These are phyloP conservation scores for Bombyx mori DNA, from an alignment of 1,140 invertebrate genomes.

Conservation along the genomic window DNA sequence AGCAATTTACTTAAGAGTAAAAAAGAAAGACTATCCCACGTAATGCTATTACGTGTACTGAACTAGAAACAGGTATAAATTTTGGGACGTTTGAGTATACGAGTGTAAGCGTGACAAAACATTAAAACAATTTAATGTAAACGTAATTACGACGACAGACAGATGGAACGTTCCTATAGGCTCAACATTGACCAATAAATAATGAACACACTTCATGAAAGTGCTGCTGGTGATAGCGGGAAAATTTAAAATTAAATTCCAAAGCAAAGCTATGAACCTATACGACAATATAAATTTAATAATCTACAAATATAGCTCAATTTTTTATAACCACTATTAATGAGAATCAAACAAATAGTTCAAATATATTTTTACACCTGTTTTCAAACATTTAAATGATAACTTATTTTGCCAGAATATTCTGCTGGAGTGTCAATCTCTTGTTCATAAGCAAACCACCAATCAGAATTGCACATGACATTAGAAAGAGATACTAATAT, in stretches of 20 bases:
- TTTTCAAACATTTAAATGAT: too few species aligned
- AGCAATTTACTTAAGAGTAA: slow-evolving; percentile 11
- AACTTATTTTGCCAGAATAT: too few species aligned
- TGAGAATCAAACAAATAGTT: too few species aligned
- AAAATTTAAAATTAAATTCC: slow-evolving; percentile 15
- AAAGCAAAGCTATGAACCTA: slow-evolving; percentile 8
- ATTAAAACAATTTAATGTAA: not conserved
- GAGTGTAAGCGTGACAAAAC: not conserved
- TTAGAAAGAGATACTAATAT: slow-evolving; percentile 36
- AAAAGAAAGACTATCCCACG: slow-evolving; percentile 23
- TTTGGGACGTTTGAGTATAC: not conserved
- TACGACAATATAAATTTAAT: not conserved
- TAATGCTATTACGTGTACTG: slow-evolving; percentile 12
- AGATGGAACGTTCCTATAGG: slow-evolving; percentile 74
- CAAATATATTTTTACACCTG: too few species aligned
- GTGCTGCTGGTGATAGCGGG: slow-evolving; percentile 24
- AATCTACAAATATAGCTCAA: too few species aligned
- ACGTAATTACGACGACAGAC: slow-evolving; percentile 66
- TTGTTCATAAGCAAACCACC: slow-evolving; percentile 12
- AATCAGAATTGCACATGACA: slow-evolving; percentile 46
- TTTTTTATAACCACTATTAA: too few species aligned
- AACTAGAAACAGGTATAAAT: not conserved
- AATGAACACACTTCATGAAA: slow-evolving; percentile 53
- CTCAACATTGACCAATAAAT: slow-evolving; percentile 41
- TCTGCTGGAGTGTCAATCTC: too few species aligned